Evolutionary conservation across 2,888 invertebrate genomes (phyloP), one percentile per base, ranked within the genome.

Genomic region (Alitta virens): DNA sequence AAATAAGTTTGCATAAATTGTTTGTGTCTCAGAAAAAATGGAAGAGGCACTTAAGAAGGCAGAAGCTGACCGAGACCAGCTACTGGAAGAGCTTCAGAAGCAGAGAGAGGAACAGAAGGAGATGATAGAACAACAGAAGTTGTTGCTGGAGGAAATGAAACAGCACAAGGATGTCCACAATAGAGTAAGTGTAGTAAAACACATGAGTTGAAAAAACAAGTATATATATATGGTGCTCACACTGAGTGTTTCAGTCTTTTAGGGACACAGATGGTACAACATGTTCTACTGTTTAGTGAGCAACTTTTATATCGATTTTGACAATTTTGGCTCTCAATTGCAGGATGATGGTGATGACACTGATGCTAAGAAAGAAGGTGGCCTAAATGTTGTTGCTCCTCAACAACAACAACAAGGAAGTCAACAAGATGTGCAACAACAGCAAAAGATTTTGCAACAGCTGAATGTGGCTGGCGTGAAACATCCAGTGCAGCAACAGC

Each of bases 71-170:
- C 62, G 66, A 0, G 62, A 62, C 26, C 7, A 58, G 14, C 38
- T 68, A 3, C 63, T 68, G 23, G 43, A 43, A 25, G 70, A 77
- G 61, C 60, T 79, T 43, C 74, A 74, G 54, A 67, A 73, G 43
- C 76, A 78, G 51, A 74, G 76, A 38, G 64, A 68, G 56, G 74
- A 74, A 56, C 76, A 78, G 65, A 67, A 75, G 55, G 68, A 75
- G 50, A 59, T 80, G 42, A 71, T 80, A 3, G 67, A 76, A 27
- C 75, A 80, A 60, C 78, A 79, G 63, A 75, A 75, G 62, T 68
- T 76, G 67, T 71, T 79, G 26, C 66, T 79, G 14, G 68, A 77
- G 27, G 75, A 79, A 49, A 67, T 79, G 33, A 75, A 79, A 66
- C 72, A 75, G 26, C 79, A 78, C 56, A 72, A 75, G 59, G 68